These are phyloP conservation scores for Neomonachus schauinslandi DNA, from an alignment of 2,113 vertebrate species.

Conservation along the genomic window DNA sequence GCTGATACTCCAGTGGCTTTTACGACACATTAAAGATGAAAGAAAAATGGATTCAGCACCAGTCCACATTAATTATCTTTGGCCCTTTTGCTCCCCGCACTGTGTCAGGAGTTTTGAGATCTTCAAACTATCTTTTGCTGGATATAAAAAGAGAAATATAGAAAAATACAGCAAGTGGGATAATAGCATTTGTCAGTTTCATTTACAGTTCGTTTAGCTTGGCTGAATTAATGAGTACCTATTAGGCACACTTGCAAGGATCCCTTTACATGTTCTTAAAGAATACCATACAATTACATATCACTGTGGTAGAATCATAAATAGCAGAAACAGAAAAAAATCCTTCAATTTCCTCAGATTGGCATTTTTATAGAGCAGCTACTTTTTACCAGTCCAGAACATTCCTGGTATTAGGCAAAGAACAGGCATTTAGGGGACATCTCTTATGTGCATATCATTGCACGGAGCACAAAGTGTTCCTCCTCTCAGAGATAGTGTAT, in stretches of 20 bases:
- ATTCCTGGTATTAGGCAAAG: neutral
- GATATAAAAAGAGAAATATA: slow-evolving; percentile 76
- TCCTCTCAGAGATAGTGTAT: neutral
- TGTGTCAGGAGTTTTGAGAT: slow-evolving; percentile 47
- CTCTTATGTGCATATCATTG: neutral
- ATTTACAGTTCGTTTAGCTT: slow-evolving; percentile 80
- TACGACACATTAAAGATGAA: slow-evolving; percentile 77
- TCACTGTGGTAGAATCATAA: slow-evolving; percentile 70
- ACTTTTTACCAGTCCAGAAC: slow-evolving; percentile 33
- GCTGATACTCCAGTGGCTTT: slow-evolving; percentile 44
- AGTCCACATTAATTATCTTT: slow-evolving; percentile 69
- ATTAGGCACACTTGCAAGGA: slow-evolving; percentile 75
- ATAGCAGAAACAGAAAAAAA: slow-evolving; percentile 62
- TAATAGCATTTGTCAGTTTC: slow-evolving; percentile 80
- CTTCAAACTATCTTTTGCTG: slow-evolving; percentile 77
- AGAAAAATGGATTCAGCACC: slow-evolving; percentile 55
- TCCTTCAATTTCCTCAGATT: neutral
- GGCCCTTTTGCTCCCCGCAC: slow-evolving; percentile 65
- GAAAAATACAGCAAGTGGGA: slow-evolving; percentile 63
- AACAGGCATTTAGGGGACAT: neutral
- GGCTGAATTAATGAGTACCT: slow-evolving; percentile 83
- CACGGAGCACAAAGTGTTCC: neutral
- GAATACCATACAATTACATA: slow-evolving; percentile 72
- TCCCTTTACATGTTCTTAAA: slow-evolving; percentile 68
- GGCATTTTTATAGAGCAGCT: slow-evolving; percentile 23